phyloP scores from a whole-genome alignment of 1,140 invertebrate species.

The Drosophila ficusphila region DNA sequence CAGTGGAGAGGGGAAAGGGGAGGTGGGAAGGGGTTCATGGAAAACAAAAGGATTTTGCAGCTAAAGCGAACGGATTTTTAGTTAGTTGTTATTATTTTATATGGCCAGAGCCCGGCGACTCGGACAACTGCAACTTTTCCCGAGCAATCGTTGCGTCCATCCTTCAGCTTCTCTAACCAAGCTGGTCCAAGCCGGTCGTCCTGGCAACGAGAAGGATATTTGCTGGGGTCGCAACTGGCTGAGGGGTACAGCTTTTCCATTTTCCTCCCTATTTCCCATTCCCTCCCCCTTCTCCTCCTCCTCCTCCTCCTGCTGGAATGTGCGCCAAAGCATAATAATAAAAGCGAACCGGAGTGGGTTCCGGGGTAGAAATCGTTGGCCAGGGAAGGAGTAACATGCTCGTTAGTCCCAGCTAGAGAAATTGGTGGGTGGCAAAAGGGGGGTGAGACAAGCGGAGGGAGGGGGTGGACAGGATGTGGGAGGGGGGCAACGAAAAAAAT shows the following conservation, averaged over 20 bases:
- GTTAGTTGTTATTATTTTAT: slow-evolving; percentile 83
- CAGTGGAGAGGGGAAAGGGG: not conserved
- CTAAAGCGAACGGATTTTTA: slow-evolving; percentile 81
- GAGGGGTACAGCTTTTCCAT: slow-evolving; percentile 48
- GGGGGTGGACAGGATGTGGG: slow-evolving; percentile 7
- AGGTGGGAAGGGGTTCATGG: slow-evolving; percentile 5
- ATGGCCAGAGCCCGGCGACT: slow-evolving; percentile 61
- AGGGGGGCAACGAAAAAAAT: slow-evolving; percentile 17
- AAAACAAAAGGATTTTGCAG: slow-evolving; percentile 81
- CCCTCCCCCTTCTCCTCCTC: too few relatives aligned
- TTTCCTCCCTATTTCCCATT: slow-evolving; percentile 58
- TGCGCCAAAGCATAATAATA: slow-evolving; percentile 81
- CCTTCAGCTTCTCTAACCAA: slow-evolving; percentile 14
- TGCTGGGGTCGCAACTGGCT: too few relatives aligned
- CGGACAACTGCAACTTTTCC: slow-evolving; percentile 76
- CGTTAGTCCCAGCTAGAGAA: slow-evolving; percentile 64
- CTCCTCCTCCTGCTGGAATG: slow-evolving; percentile 65
- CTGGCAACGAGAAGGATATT: slow-evolving; percentile 35
- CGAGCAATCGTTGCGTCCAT: slow-evolving; percentile 42
- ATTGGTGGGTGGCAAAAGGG: too few relatives aligned
- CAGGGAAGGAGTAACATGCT: slow-evolving; percentile 78
- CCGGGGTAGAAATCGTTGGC: slow-evolving; percentile 17
- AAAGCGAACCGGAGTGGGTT: slow-evolving; percentile 64
- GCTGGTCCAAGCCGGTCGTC: slow-evolving; percentile 44
- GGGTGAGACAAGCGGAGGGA: not conserved